Conservation (phyloP, 1,140 invertebrate genomes). For the Orius laevigatus region DNA sequence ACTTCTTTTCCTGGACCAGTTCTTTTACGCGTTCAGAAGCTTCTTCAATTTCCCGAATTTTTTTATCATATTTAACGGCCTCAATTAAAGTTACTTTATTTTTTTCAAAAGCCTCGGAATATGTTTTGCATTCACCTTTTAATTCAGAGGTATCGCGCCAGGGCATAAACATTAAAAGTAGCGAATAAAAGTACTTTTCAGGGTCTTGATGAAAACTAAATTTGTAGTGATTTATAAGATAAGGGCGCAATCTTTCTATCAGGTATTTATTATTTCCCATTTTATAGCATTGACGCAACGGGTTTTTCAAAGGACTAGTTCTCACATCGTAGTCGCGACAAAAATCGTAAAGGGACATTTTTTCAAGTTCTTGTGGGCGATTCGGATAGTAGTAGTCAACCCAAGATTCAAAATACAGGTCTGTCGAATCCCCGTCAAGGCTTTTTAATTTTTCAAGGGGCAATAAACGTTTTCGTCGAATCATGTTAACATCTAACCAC, state of each 20-base stretch:
- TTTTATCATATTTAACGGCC: too few species aligned
- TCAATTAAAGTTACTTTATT: too few species aligned
- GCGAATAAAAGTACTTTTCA: conserved; percentile 6
- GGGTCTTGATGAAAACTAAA: conserved; percentile 4
- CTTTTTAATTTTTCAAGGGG: conserved; percentile 17
- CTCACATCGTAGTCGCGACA: not conserved
- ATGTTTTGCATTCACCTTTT: too few species aligned
- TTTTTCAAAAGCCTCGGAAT: too few species aligned
- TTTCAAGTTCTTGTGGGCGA: conserved; percentile 20
- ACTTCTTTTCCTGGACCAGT: too few species aligned
- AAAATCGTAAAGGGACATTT: not conserved
- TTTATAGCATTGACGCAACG: not conserved
- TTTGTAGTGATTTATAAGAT: too few species aligned
- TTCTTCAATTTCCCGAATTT: too few species aligned
- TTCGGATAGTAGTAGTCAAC: conserved; percentile 22
- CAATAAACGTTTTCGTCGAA: conserved; percentile 18
- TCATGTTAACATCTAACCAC: conserved; percentile 21
- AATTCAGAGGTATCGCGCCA: not conserved
- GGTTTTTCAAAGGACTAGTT: not conserved
- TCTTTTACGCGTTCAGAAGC: too few species aligned
- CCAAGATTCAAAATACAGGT: conserved; percentile 21
- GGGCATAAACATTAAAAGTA: conserved; percentile 10
- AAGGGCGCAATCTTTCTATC: conserved; percentile 7
- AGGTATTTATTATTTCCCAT: conserved; percentile 1
- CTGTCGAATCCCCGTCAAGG: conserved; percentile 19